Evolutionary conservation across 2,113 vertebrate species (phyloP), one percentile per base, ranked within the genome.

Genomic region (Speoplatyrhinus poulsoni): DNA sequence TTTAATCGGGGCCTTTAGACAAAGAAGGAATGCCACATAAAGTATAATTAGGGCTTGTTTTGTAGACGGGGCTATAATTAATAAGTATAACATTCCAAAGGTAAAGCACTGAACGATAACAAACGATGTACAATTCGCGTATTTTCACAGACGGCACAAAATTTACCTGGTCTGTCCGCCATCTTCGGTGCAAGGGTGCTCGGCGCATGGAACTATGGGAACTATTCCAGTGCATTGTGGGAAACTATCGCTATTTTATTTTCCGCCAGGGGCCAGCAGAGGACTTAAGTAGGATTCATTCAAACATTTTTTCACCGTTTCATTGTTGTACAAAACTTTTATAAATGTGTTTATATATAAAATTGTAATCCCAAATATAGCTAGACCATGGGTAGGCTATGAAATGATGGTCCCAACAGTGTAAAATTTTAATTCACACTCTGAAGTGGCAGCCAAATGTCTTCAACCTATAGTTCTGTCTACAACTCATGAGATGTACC

Each of bases 151-250:
- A 88, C 65, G 79, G 55, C 56, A 75, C 53, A 1, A 68, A 1
- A 0, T 7, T 7, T 92, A 94, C 93, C 93, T 88, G 81, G 75
- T 91, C 73, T 92, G 53, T 93, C 93, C 87, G 93, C 93, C 93
- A 94, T 94, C 88, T 92, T 79, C 61, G 76, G 50, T 79, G 50
- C 65, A 56, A 65, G 65, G 17, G 11, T 33, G 54, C 9, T 69
- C 16, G 72, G 48, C 0, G 86, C 75, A 33, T n/a, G 32, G 91
- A 12, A 83, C 80, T 69, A 77, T 80, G 91, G 90, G 90, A 86
- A 83, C 59, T 46, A 79, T 82, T 50, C 59, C 11, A 33, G 68
- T 76, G 84, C 67, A 81, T 80, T 74, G 12, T 82, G 87, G 92
- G 91, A 82, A 59, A 0, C 2, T 76, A 49, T 71, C 49, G n/a